Conservation (phyloP, 2,888 invertebrate species). For the Dynastes tityus region DNA sequence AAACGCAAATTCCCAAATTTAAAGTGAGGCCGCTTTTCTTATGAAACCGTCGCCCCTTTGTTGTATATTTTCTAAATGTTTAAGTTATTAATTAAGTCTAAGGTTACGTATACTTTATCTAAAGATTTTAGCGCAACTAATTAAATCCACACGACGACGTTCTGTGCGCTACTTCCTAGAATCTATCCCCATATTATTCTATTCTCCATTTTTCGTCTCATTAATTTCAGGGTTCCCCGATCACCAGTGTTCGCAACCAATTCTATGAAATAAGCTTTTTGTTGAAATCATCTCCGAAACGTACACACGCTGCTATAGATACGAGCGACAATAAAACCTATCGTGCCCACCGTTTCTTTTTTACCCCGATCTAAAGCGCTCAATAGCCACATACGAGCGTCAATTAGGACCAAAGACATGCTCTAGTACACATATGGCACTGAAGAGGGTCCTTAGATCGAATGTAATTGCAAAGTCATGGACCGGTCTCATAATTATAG, state of each 20-base stretch:
- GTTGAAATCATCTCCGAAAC: not conserved
- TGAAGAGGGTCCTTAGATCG: slow-evolving; percentile 58
- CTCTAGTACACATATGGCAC: slow-evolving; percentile 62
- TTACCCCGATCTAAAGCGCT: not conserved
- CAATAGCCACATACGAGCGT: slow-evolving; percentile 55
- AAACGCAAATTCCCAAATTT: too few species aligned
- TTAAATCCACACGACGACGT: too few species aligned
- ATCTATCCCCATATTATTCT: too few species aligned
- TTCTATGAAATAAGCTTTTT: slow-evolving; percentile 8
- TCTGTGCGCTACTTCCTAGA: too few species aligned
- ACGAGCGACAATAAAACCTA: not conserved
- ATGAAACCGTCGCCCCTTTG: too few species aligned
- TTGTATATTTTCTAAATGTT: too few species aligned
- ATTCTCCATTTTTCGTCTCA: too few species aligned
- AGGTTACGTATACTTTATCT: too few species aligned
- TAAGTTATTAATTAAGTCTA: too few species aligned
- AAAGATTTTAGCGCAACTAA: too few species aligned
- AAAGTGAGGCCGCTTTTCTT: too few species aligned
- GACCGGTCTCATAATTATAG: slow-evolving; percentile 60
- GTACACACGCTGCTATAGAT: not conserved
- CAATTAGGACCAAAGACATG: slow-evolving; percentile 64
- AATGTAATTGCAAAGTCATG: slow-evolving; percentile 62
- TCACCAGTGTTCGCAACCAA: not conserved
- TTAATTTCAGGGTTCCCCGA: not conserved
- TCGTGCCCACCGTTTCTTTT: not conserved